Conservation (phyloP, 2,113 vertebrate genomes). For the Salvelinus sp. region DNA sequence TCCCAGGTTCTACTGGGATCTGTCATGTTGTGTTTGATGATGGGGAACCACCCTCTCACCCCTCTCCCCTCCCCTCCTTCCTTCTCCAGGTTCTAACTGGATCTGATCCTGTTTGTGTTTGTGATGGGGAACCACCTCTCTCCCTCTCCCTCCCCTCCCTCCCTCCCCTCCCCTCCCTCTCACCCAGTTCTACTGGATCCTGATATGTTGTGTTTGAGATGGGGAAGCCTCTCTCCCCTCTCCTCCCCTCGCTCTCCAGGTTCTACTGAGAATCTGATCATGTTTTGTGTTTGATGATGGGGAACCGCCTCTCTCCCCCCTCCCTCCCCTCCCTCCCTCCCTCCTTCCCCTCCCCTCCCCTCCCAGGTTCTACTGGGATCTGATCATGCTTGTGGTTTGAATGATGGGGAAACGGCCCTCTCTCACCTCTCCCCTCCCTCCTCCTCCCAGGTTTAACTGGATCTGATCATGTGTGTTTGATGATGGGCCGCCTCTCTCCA, state of each 20-base stretch:
- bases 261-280: no score
- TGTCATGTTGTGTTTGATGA: no score
- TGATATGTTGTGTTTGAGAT: conserved; percentile 21
- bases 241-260: not conserved
- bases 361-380: no score
- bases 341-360: no score
- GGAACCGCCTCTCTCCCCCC: not conserved
- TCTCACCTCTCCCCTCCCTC: no score
- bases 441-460: no score
- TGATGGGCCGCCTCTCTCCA: no score
- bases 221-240: not conserved
- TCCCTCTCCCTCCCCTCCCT: not conserved
- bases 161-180: not conserved
- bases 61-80: not conserved
- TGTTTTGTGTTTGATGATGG: no score
- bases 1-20: not conserved
- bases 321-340: not conserved
- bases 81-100: conserved; percentile 26
- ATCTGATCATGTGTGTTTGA: no score
- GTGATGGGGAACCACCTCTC: conserved; percentile 5
- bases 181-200: no score
- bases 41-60: not conserved
- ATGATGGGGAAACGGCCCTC: no score
- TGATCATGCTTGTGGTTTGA: no score
- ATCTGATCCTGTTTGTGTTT: conserved; percentile 37